phyloP scores from a whole-genome alignment of 2,888 invertebrate species.

The Autographa pulchrina region DNA sequence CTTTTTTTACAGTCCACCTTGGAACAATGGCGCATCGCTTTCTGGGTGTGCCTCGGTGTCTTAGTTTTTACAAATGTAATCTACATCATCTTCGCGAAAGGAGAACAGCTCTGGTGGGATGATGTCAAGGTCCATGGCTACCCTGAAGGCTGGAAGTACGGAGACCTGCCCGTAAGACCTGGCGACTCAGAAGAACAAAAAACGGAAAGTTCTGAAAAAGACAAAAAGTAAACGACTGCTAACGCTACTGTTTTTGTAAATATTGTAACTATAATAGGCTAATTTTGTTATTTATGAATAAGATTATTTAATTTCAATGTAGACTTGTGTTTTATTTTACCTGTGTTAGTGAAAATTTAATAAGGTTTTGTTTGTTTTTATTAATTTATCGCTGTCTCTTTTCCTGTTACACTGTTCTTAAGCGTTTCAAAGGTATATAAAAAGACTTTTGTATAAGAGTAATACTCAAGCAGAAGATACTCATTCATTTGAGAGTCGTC shows the following conservation, averaged over 20 bases:
- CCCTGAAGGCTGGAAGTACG: slow-evolving; percentile 81
- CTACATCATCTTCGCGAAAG: slow-evolving; percentile 92
- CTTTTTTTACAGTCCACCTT: slow-evolving; percentile 87
- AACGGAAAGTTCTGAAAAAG: slow-evolving; percentile 57
- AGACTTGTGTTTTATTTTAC: not conserved
- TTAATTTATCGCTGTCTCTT: no score
- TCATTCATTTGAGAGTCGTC: no score
- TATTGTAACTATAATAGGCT: slow-evolving; percentile 51
- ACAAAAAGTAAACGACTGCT: slow-evolving; percentile 62
- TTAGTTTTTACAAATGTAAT: slow-evolving; percentile 91
- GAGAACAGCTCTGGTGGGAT: slow-evolving; percentile 94
- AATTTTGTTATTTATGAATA: slow-evolving; percentile 51
- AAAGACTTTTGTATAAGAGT: no score
- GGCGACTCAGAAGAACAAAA: slow-evolving; percentile 72
- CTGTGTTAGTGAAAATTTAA: not conserved
- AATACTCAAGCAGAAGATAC: no score
- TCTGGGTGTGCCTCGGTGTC: slow-evolving; percentile 94
- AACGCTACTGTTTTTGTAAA: slow-evolving; percentile 52
- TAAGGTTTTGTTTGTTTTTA: not conserved
- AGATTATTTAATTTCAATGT: slow-evolving; percentile 43
- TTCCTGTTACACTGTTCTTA: no score
- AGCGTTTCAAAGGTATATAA: no score
- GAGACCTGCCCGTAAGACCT: slow-evolving; percentile 72
- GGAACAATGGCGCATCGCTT: slow-evolving; percentile 93
- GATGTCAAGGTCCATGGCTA: slow-evolving; percentile 87